These are phyloP conservation scores for Collichthys lucidus DNA, from an alignment of 2,113 vertebrate genomes.

Conservation along the genomic window DNA sequence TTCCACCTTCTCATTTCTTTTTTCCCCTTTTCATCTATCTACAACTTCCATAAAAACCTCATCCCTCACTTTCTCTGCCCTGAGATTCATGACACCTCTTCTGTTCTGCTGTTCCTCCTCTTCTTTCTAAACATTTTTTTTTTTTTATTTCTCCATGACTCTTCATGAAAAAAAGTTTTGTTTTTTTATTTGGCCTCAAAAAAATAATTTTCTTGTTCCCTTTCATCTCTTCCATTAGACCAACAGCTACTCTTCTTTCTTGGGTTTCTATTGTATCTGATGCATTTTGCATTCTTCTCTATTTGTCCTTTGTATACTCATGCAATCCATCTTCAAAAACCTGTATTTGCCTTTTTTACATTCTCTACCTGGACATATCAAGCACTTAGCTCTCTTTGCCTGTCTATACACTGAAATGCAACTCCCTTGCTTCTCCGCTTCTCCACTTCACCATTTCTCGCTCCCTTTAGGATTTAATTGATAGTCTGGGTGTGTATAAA, in stretches of 20 bases:
- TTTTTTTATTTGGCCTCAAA: neutral
- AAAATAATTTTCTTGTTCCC: neutral
- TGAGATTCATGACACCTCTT: neutral
- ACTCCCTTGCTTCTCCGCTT: neutral
- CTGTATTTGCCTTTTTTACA: neutral
- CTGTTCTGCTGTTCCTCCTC: conserved; percentile 20
- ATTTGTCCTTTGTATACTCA: neutral
- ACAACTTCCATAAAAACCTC: conserved; percentile 27
- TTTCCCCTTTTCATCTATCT: conserved; percentile 25
- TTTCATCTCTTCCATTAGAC: conserved; percentile 7
- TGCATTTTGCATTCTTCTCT: neutral
- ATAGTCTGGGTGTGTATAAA: conserved; percentile 10
- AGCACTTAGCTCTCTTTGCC: neutral
- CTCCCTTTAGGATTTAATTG: conserved; percentile 5
- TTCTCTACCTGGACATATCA: neutral
- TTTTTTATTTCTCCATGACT: neutral
- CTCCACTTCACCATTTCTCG: no score
- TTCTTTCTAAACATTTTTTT: conserved; percentile 6
- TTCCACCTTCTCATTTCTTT: neutral
- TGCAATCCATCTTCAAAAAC: conserved; percentile 5
- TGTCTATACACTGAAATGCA: neutral
- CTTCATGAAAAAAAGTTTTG: neutral
- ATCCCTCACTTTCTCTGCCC: neutral
- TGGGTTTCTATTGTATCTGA: neutral
- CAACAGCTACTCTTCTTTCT: neutral